Evolutionary conservation across 2,797 vertebrate species (phyloP), one percentile per base, ranked within the genome.

Genomic region (Poecilia velifera): DNA sequence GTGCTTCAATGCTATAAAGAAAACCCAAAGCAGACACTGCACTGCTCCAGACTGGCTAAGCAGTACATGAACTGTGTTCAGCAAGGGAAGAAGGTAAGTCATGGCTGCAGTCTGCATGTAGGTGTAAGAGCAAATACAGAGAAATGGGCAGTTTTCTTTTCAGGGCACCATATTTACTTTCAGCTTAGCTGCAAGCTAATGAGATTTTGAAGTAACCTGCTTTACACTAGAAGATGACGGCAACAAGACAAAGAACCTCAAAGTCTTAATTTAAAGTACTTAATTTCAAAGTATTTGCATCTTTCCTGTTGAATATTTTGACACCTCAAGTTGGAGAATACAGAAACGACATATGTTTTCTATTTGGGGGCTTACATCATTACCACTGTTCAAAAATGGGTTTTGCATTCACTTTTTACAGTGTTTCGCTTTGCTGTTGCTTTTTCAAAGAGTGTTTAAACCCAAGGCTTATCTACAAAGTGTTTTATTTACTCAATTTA

Each of bases 31-130:
- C 96, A 99, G 94, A 97, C 97, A 25, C 96, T 99, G 45, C 96
- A 93, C 82, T 99, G 98, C 94, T 98, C 97, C 0, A 92, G 94
- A 90, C 94, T 99, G 90, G 97, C 96, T 84, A 97, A 96, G 84
- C 95, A 98, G 6, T 99, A 98, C 90, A 97, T 96, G 90, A 94
- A 87, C 93, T 99, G 98, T 8, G 97, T 99, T 86, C 96, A 96
- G 18, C 91, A 97, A 3, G 96, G 97, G 85, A 97, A 96, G 88
- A 97, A 98, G 97, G 93, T 94, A 88, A 64, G 87, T 31, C 2
- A 75, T 2, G 93, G 96, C 90, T 84, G 49, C 62, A 9, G 8
- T 34, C 28, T 9, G 45, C 1, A 8, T 43, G n/a, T 64, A 64
- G 28, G 49, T 81, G 73, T 68, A 3, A 49, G 46, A 25, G 49